phyloP scores from a whole-genome alignment of 2,113 vertebrate species.

The Triplophysa tibetana region DNA sequence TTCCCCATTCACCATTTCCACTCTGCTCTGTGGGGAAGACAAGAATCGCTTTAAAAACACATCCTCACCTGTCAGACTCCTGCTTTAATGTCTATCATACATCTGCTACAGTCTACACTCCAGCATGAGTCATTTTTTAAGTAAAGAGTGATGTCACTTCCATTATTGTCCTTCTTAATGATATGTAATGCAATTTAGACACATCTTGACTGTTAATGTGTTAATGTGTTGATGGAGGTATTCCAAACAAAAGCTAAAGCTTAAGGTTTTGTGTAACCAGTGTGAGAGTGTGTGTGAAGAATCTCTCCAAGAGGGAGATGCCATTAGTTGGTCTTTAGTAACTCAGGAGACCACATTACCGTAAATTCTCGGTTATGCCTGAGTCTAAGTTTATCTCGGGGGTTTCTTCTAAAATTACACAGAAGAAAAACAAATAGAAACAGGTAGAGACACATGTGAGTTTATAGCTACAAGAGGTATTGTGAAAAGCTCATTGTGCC shows the following conservation, averaged over 20 bases:
- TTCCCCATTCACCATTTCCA: slow-evolving; percentile 84
- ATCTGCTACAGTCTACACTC: neutral
- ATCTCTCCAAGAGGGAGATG: neutral
- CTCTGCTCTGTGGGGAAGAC: slow-evolving; percentile 80
- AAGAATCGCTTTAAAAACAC: slow-evolving; percentile 20
- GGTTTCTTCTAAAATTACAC: neutral
- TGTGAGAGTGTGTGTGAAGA: neutral
- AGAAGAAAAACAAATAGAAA: neutral
- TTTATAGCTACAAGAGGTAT: too few relatives aligned
- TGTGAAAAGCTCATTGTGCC: too few relatives aligned
- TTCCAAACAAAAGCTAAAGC: neutral
- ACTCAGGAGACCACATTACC: neutral
- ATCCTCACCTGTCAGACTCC: slow-evolving; percentile 2
- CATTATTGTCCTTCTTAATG: neutral
- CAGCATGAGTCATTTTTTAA: neutral
- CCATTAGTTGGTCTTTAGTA: neutral
- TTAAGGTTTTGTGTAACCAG: neutral
- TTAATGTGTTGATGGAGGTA: neutral
- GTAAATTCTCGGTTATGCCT: neutral
- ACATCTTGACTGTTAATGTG: neutral
- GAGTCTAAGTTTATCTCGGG: neutral
- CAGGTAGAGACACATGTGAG: neutral
- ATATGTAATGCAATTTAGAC: neutral
- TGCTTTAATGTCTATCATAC: neutral
- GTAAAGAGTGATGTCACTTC: neutral